Evolutionary conservation across 2,888 invertebrate species (phyloP).

Genomic region (Chloromyia formosa): DNA sequence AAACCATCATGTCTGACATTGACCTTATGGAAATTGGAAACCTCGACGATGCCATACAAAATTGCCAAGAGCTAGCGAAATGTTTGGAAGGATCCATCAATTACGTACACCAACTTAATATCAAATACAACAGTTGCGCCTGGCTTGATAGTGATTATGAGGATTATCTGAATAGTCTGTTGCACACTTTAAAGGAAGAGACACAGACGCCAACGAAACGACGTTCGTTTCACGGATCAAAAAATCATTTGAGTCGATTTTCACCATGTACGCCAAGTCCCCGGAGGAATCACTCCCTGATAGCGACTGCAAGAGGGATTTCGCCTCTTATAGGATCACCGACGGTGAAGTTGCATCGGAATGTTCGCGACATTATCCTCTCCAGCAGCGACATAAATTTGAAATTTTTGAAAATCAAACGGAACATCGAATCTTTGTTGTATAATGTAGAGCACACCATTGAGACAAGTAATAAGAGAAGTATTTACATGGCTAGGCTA

Average conservation of each 20-base stretch:
- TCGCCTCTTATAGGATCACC: neutral
- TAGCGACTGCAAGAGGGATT: neutral
- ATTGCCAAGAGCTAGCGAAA: constrained; percentile 46
- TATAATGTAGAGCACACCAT: constrained; percentile 45
- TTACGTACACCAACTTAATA: constrained; percentile 43
- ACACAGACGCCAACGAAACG: neutral
- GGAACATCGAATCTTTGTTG: constrained; percentile 44
- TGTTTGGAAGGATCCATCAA: constrained; percentile 44
- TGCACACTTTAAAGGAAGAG: neutral
- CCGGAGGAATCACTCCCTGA: neutral
- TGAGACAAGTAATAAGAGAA: constrained; percentile 27
- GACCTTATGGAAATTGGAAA: constrained; percentile 37
- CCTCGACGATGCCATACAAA: constrained; percentile 45
- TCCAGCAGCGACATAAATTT: constrained; percentile 44
- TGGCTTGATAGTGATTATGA: constrained; percentile 43
- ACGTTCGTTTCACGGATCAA: neutral
- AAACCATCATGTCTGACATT: no score
- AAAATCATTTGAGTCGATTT: neutral
- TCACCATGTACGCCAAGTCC: neutral
- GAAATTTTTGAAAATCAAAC: constrained; percentile 47
- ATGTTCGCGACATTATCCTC: constrained; percentile 40
- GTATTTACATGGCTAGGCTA: constrained; percentile 10
- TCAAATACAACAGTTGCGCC: constrained; percentile 44
- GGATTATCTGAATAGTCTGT: constrained; percentile 36
- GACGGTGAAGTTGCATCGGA: constrained; percentile 25